Evolutionary conservation across 2,888 invertebrate genomes (phyloP), one percentile per base, ranked within the genome.

Genomic region (Eudemis profundana): DNA sequence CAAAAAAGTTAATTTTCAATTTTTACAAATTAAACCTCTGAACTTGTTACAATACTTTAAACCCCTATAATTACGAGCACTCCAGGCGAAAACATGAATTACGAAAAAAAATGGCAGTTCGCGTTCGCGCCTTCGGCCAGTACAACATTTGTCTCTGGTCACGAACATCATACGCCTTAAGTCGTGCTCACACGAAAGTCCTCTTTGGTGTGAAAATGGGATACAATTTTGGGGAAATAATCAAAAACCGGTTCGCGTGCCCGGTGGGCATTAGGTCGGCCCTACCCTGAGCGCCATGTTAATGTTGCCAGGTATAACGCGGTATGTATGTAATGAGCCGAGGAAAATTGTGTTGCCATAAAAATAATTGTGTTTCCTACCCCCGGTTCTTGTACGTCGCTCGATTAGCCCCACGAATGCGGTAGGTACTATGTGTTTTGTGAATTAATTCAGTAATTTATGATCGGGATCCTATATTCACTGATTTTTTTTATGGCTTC

Each of bases 281-380:
- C 90, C 89, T 85, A 87, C 90, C 90, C 87, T 78, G 70, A 72
- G 79, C 78, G 80, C 83, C 89, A 89, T 88, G 89, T 90, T 92
- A 90, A 91, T 91, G 90, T 87, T 87, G 86, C 89, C 86, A 86
- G 88, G 77, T 82, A 82, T 85, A 87, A 81, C 84, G 83, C 83
- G 83, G 87, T 89, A 84, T 87, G 89, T 88, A 89, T 86, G 89
- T 91, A 92, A 92, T 92, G 91, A 92, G 87, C 89, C 88, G 84
- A 82, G 86, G 89, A 89, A 90, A 92, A 92, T 91, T 90, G 90
- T 90, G 91, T 89, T 89, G 90, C 92, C 85, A 90, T 92, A 91
- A 92, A 92, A 91, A 90, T 91, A 91, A 90, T 90, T 86, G 89
- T 85, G 85, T 88, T 90, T 85, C 78, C 85, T 83, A 82, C 84